A percentile compares a stretch with the other conserved stretches of the same genome.
phyloP scores from a whole-genome alignment of 2,797 vertebrate genomes.

The Kryptolebias ocellatus region DNA sequence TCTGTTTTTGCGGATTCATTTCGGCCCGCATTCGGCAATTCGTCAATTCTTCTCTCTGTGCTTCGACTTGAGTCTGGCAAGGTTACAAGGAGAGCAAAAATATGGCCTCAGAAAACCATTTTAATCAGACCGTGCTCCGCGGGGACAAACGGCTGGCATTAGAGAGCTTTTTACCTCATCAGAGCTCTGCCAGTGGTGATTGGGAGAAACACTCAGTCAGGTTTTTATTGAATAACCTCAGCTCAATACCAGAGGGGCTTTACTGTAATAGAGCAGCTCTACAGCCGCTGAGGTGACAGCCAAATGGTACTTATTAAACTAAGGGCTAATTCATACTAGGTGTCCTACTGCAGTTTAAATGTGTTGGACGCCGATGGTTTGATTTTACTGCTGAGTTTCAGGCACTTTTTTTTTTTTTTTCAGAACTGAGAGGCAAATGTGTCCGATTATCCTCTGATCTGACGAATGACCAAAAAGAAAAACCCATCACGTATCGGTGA shows the following conservation, averaged over 20 bases:
- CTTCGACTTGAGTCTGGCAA: slow-evolving; percentile 60
- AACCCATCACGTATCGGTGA: slow-evolving; percentile 10
- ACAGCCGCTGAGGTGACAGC: slow-evolving; percentile 69
- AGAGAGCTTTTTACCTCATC: slow-evolving; percentile 78
- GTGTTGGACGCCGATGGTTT: slow-evolving; percentile 62
- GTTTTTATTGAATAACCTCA: slow-evolving; percentile 79
- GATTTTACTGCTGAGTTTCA: slow-evolving; percentile 52
- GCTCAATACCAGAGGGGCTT: slow-evolving; percentile 72
- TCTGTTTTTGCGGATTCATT: slow-evolving; percentile 62
- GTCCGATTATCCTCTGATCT: slow-evolving; percentile 55
- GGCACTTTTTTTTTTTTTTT: slow-evolving; percentile 47
- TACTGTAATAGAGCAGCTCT: slow-evolving; percentile 73
- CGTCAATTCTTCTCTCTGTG: slow-evolving; percentile 66
- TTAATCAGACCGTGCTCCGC: slow-evolving; percentile 75
- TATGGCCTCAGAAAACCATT: slow-evolving; percentile 74
- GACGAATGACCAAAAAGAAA: slow-evolving; percentile 17
- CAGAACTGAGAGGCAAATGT: slow-evolving; percentile 47
- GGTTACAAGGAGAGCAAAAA: slow-evolving; percentile 66
- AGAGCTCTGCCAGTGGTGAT: slow-evolving; percentile 78
- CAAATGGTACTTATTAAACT: slow-evolving; percentile 79
- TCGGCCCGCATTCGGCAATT: slow-evolving; percentile 67
- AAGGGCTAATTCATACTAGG: slow-evolving; percentile 69
- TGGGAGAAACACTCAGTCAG: slow-evolving; percentile 80
- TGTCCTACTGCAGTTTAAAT: slow-evolving; percentile 67
- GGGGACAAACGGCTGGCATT: slow-evolving; percentile 71